Evolutionary conservation across 2,888 invertebrate species (phyloP).

Genomic region (Laspeyria flexula): DNA sequence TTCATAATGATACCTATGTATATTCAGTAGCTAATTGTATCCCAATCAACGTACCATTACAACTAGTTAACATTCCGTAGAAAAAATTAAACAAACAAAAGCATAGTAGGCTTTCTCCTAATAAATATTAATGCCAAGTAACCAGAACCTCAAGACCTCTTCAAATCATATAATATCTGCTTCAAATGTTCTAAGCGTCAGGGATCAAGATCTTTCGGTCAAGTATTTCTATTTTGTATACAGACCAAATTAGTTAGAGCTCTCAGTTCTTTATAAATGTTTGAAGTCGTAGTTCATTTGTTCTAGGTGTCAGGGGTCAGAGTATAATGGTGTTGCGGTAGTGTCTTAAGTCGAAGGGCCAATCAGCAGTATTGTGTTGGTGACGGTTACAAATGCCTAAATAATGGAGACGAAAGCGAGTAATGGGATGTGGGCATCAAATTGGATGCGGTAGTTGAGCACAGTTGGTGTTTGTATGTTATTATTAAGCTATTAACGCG

Average conservation of each 20-base stretch:
- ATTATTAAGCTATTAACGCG: neutral
- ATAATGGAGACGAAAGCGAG: constrained; percentile 59
- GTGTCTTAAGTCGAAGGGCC: constrained; percentile 56
- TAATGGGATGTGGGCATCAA: constrained; percentile 27
- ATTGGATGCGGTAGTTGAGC: constrained; percentile 45
- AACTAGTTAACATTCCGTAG: constrained; percentile 27
- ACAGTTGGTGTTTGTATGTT: neutral
- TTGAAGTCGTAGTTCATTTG: constrained; percentile 13
- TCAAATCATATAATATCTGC: constrained; percentile 10
- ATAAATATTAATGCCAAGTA: constrained; percentile 66
- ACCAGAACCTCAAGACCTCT: constrained; percentile 27
- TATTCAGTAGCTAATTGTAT: constrained; percentile 24
- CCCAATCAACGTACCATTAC: constrained; percentile 16
- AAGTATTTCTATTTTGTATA: neutral
- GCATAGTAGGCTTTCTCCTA: constrained; percentile 62
- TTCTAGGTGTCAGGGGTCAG: constrained; percentile 42
- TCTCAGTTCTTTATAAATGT: constrained; percentile 14
- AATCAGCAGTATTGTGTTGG: constrained; percentile 70
- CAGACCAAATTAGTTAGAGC: constrained; percentile 28
- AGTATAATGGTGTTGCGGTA: constrained; percentile 44
- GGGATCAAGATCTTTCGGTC: constrained; percentile 46
- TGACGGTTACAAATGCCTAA: constrained; percentile 72
- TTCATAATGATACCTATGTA: neutral
- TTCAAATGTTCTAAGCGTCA: constrained; percentile 19
- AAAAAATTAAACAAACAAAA: constrained; percentile 35